These are phyloP conservation scores for Enteromius treurensis DNA, from an alignment of 2,797 vertebrate genomes.

Conservation along the genomic window DNA sequence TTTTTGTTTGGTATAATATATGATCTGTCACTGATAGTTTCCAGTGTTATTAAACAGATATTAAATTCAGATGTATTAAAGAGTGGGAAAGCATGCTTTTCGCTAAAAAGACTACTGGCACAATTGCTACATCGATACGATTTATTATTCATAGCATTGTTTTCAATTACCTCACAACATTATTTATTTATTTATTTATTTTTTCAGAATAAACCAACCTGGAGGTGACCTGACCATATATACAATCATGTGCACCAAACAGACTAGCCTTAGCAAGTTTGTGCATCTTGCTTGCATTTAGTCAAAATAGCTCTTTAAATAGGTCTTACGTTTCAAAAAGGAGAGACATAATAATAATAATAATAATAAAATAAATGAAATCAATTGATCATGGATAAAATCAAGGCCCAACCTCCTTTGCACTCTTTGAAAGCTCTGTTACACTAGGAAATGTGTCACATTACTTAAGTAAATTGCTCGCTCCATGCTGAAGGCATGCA, in stretches of 20 bases:
- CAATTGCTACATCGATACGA: background rate
- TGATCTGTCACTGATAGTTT: background rate
- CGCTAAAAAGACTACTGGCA: background rate
- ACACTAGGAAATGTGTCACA: background rate
- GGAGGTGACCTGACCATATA: background rate
- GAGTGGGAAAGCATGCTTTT: background rate
- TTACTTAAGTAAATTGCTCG: background rate
- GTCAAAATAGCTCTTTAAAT: background rate
- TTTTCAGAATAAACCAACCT: background rate
- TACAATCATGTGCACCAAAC: background rate
- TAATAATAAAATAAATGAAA: background rate
- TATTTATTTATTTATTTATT: background rate
- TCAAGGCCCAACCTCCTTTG: background rate
- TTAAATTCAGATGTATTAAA: background rate
- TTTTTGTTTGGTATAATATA: background rate
- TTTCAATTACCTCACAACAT: background rate
- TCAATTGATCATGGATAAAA: background rate
- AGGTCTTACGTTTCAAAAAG: background rate
- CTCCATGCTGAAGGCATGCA: background rate
- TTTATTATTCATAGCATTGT: conserved; percentile 21
- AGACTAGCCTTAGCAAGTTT: background rate
- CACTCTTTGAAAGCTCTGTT: background rate
- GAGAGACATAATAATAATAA: background rate
- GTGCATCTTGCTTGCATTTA: background rate
- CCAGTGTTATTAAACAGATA: background rate